These are phyloP conservation scores for Drosophila neoperkinsi DNA, from an alignment of 2,888 invertebrate genomes.

Conservation along the genomic window DNA sequence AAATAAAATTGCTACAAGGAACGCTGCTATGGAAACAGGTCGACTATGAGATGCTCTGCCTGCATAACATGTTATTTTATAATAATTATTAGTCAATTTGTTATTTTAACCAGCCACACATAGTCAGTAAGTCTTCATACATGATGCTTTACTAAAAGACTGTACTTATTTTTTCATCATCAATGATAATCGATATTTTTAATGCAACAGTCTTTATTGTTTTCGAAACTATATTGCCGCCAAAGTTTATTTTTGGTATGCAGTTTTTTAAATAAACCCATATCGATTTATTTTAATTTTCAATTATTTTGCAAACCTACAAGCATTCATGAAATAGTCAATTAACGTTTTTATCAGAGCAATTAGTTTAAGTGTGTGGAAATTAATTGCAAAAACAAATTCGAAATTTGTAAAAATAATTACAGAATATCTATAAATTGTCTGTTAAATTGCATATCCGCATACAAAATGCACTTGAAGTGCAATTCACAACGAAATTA, in stretches of 20 bases:
- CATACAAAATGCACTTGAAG: not conserved
- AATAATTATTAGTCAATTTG: not conserved
- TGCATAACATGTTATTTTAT: not conserved
- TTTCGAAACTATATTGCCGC: not conserved
- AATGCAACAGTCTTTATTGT: not conserved
- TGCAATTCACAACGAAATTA: not conserved
- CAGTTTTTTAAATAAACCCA: not conserved
- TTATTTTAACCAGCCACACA: not conserved
- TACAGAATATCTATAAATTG: not conserved
- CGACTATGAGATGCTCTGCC: constrained; percentile 35
- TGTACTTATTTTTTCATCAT: not conserved
- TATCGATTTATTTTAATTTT: not conserved
- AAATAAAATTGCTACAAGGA: constrained; percentile 36
- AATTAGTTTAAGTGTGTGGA: not conserved
- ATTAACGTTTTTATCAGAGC: not conserved
- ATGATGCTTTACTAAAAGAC: not conserved
- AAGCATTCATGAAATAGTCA: not conserved
- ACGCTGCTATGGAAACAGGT: constrained; percentile 1
- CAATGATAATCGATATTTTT: not conserved
- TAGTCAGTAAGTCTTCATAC: not conserved
- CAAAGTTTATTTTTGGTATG: not conserved
- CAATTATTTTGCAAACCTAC: not conserved
- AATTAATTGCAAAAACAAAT: not conserved
- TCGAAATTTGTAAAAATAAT: not conserved
- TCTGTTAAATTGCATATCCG: not conserved